Percentiles rank a stretch among this genome's conserved stretches.
These are phyloP conservation scores for Chaitophorus viminalis DNA, from an alignment of 2,888 invertebrate genomes.

Conservation along the genomic window DNA sequence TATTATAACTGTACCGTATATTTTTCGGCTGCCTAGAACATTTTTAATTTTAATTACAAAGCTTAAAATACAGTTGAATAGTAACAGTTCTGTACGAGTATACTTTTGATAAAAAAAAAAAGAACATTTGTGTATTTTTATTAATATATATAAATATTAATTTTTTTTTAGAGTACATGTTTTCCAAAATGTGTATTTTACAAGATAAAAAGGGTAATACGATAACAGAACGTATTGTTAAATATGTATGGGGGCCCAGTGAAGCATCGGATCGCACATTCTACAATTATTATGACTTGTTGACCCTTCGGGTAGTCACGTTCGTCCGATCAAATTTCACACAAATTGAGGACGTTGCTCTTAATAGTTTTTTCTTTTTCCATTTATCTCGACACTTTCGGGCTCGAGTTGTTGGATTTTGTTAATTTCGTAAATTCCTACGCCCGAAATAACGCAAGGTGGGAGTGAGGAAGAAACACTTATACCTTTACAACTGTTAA, in stretches of 20 bases:
- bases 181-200: not conserved
- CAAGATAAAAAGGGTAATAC: conserved; percentile 32
- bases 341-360: not conserved
- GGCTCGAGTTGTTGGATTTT: not conserved
- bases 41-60: no score
- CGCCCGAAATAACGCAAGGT: no score
- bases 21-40: no score
- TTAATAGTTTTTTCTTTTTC: not conserved
- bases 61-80: no score
- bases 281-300: conserved; percentile 38
- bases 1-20: no score
- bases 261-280: conserved; percentile 15
- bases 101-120: no score
- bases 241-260: not conserved
- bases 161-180: not conserved
- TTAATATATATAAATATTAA: no score
- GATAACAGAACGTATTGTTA: conserved; percentile 41
- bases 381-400: not conserved
- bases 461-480: no score
- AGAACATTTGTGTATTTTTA: no score
- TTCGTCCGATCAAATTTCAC: conserved; percentile 23
- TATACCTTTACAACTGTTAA: no score
- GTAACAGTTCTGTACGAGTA: no score
- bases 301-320: conserved; percentile 26
- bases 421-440: no score